phyloP scores from a whole-genome alignment of 2,113 vertebrate species.

The Scopus umbretta region DNA sequence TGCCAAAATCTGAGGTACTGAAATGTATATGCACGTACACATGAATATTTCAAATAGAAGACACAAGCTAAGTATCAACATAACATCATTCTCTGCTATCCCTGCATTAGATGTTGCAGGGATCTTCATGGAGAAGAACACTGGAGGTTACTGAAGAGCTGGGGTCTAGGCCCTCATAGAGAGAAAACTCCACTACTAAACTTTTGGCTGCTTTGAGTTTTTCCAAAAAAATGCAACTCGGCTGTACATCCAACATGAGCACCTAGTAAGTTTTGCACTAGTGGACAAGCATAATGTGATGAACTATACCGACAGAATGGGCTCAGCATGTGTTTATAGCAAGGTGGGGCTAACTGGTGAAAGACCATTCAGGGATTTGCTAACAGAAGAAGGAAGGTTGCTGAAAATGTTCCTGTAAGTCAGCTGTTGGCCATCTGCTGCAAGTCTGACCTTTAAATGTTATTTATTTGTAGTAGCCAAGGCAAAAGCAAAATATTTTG shows the following conservation, averaged over 20 bases:
- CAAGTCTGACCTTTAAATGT: neutral
- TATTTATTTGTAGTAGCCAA: conserved; percentile 4
- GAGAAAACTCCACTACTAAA: neutral
- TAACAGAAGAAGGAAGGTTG: neutral
- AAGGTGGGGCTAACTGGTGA: neutral
- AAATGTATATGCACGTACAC: neutral
- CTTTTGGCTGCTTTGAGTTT: neutral
- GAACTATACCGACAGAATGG: neutral
- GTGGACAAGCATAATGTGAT: neutral
- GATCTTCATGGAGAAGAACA: neutral
- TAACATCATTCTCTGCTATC: neutral
- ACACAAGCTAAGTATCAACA: neutral
- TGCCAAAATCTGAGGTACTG: neutral
- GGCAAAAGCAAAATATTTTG: neutral
- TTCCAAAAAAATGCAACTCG: neutral
- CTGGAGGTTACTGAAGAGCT: neutral
- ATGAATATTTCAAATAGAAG: neutral
- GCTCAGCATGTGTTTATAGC: neutral
- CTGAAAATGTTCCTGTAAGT: neutral
- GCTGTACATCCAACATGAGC: neutral
- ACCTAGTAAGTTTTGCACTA: neutral
- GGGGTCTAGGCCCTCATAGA: neutral
- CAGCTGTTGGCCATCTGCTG: conserved; percentile 33
- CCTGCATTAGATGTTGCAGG: neutral
- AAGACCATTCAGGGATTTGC: neutral